Conservation (phyloP, 1,140 invertebrate species). For the Episyrphus balteatus region DNA sequence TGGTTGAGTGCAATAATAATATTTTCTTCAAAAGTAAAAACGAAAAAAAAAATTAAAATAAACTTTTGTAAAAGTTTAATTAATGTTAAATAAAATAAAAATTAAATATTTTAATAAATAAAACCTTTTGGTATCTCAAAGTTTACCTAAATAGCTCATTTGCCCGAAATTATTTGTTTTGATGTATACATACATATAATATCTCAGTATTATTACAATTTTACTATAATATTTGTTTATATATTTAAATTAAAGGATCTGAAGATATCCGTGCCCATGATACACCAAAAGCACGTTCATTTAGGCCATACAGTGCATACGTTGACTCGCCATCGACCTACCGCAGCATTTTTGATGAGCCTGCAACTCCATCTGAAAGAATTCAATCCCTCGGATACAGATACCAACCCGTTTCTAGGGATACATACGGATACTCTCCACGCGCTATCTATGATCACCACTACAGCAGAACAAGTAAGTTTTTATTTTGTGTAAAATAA, state of each 20-base stretch:
- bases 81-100: too few relatives aligned
- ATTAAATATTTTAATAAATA: too few relatives aligned
- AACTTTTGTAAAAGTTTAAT: too few relatives aligned
- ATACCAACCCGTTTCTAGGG: slow-evolving; percentile 76
- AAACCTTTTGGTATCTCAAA: too few relatives aligned
- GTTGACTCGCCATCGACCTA: slow-evolving; percentile 44
- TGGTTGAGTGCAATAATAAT: too few relatives aligned
- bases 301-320: slow-evolving; percentile 43
- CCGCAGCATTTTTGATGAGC: slow-evolving; percentile 78
- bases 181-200: too few relatives aligned
- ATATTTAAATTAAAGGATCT: slow-evolving; percentile 49
- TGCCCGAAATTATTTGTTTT: too few relatives aligned
- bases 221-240: not conserved
- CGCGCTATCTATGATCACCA: slow-evolving; percentile 75
- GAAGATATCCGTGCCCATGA: slow-evolving; percentile 82
- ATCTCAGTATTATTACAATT: too few relatives aligned
- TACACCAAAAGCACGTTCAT: slow-evolving; percentile 19
- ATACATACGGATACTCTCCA: slow-evolving; percentile 78
- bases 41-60: too few relatives aligned
- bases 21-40: too few relatives aligned
- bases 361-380: slow-evolving; percentile 62
- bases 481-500: not conserved
- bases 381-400: slow-evolving; percentile 76
- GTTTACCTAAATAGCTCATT: too few relatives aligned
- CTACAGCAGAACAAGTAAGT: slow-evolving; percentile 76